Conservation (phyloP, 1,140 invertebrate genomes). For the Nymphalis io region DNA sequence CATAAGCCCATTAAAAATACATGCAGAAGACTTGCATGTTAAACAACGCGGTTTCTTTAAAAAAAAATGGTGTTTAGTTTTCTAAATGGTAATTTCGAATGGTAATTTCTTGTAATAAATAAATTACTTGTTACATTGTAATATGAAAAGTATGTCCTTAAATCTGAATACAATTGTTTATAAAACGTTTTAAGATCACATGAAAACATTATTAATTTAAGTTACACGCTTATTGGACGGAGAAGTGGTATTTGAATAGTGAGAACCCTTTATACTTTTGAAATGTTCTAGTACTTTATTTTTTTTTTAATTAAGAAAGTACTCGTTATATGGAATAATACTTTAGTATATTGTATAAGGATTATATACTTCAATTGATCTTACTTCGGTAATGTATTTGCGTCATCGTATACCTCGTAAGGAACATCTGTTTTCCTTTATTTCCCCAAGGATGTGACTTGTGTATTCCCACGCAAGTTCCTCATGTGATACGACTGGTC, state of each 20-base stretch:
- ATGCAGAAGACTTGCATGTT: conserved; percentile 22
- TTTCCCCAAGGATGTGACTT: conserved; percentile 52
- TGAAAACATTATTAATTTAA: neutral
- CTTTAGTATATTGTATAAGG: too few species aligned
- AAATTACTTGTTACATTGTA: neutral
- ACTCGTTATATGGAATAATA: neutral
- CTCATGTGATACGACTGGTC: conserved; percentile 74
- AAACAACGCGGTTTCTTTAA: conserved; percentile 10
- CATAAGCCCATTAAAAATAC: conserved; percentile 17
- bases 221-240: neutral
- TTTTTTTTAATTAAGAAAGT: neutral
- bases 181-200: too few species aligned
- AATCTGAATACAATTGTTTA: too few species aligned
- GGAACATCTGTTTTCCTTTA: conserved; percentile 39
- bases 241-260: neutral
- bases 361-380: too few species aligned
- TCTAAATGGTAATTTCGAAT: neutral
- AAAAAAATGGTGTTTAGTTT: neutral
- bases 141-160: too few species aligned
- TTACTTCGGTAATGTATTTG: neutral
- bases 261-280: neutral
- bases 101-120: neutral
- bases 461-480: conserved; percentile 77
- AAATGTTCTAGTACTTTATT: neutral
- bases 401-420: neutral